Conservation (phyloP, 2,113 vertebrate genomes). For the Xiphophorus couchianus region DNA sequence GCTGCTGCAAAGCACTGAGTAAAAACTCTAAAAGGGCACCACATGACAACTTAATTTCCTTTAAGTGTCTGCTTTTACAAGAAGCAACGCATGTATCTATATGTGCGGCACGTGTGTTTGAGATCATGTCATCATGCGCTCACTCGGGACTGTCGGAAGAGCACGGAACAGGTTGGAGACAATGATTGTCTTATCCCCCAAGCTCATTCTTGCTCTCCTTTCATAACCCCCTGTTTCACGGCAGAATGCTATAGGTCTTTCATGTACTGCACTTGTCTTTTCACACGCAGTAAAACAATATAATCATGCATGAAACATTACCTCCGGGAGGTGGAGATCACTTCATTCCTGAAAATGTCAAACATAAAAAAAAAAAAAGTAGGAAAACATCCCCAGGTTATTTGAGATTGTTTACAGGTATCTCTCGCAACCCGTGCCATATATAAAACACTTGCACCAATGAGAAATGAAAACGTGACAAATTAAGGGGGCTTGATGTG, state of each 20-base stretch:
- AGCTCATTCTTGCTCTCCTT: constrained; percentile 65
- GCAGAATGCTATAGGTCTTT: constrained; percentile 77
- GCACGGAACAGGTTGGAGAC: constrained; percentile 66
- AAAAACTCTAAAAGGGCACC: background rate
- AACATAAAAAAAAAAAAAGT: constrained; percentile 54
- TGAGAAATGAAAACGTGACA: constrained; percentile 66
- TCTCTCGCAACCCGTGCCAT: constrained; percentile 34
- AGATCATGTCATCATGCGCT: constrained; percentile 35
- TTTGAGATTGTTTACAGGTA: constrained; percentile 74
- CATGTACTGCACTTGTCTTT: constrained; percentile 72
- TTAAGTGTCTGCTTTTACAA: background rate
- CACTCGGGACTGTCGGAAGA: constrained; percentile 57
- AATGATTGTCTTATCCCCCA: constrained; percentile 68
- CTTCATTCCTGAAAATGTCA: constrained; percentile 69
- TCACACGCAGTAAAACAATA: constrained; percentile 77
- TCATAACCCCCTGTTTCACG: constrained; percentile 70
- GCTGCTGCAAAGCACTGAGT: background rate
- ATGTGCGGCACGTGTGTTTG: constrained; percentile 26
- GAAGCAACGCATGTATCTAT: constrained; percentile 15
- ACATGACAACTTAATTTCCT: background rate
- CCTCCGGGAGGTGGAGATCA: constrained; percentile 73
- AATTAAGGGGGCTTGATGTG: constrained; percentile 55
- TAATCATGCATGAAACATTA: constrained; percentile 79
- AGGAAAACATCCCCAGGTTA: constrained; percentile 75
- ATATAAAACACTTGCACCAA: constrained; percentile 49